Conservation (phyloP, 2,113 vertebrate species). For the Gasterosteus aculeatus region DNA sequence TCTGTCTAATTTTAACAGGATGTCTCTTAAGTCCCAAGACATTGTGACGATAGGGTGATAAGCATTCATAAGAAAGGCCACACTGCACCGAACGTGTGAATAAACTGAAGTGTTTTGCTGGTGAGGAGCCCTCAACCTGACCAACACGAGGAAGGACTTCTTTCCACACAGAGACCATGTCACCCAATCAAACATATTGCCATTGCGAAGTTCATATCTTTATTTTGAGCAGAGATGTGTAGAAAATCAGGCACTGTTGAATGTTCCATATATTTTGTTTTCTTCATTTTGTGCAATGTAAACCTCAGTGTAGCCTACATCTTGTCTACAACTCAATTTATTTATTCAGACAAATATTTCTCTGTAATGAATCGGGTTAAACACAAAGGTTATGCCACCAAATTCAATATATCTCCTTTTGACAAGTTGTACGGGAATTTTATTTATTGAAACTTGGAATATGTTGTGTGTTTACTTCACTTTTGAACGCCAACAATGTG, state of each 20-base stretch:
- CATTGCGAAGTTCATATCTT: slow-evolving; percentile 20
- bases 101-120: slow-evolving; percentile 74
- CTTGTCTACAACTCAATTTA: slow-evolving; percentile 43
- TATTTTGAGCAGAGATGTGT: background rate
- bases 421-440: slow-evolving; percentile 38
- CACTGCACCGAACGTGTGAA: slow-evolving; percentile 51
- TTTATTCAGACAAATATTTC: slow-evolving; percentile 63
- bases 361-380: slow-evolving; percentile 18
- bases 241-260: slow-evolving; percentile 5
- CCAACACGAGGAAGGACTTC: slow-evolving; percentile 61
- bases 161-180: slow-evolving; percentile 71
- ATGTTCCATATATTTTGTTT: slow-evolving; percentile 12
- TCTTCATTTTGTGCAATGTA: slow-evolving; percentile 19
- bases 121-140: slow-evolving; percentile 70
- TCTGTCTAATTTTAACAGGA: slow-evolving; percentile 79
- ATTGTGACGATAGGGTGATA: slow-evolving; percentile 66
- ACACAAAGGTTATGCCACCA: background rate
- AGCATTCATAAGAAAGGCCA: slow-evolving; percentile 59
- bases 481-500: slow-evolving; percentile 14
- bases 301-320: slow-evolving; percentile 27
- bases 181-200: slow-evolving; percentile 42
- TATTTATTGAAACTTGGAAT: slow-evolving; percentile 78
- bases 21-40: slow-evolving; percentile 77
- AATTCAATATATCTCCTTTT: slow-evolving; percentile 24
- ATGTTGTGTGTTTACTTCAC: slow-evolving; percentile 28